phyloP scores from a whole-genome alignment of 2,113 vertebrate genomes.

The Thomomys bottae region DNA sequence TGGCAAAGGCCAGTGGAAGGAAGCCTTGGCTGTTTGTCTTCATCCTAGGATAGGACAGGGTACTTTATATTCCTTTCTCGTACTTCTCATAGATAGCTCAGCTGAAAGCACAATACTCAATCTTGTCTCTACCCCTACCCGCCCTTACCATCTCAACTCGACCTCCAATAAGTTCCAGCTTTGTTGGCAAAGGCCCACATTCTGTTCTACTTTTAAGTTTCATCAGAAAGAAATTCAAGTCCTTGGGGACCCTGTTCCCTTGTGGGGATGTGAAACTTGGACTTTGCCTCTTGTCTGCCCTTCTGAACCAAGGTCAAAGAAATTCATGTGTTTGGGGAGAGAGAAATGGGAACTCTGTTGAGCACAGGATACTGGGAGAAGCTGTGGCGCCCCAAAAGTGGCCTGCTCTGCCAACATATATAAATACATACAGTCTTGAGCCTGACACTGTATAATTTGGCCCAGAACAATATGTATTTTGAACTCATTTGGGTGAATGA shows the following conservation, averaged over 20 bases:
- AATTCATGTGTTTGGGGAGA: slow-evolving; percentile 59
- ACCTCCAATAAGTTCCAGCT: slow-evolving; percentile 74
- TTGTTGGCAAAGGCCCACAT: slow-evolving; percentile 75
- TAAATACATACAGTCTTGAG: slow-evolving; percentile 44
- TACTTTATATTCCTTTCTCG: slow-evolving; percentile 11
- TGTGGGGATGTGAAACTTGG: slow-evolving; percentile 31
- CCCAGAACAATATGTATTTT: slow-evolving; percentile 69
- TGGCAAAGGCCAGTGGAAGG: slow-evolving; percentile 15
- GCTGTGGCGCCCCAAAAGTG: slow-evolving; percentile 38
- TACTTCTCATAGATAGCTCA: not conserved
- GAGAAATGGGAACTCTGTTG: slow-evolving; percentile 68
- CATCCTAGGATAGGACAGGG: not conserved
- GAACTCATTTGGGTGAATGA: slow-evolving; percentile 68
- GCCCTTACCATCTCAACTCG: slow-evolving; percentile 68
- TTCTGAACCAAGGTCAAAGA: slow-evolving; percentile 66
- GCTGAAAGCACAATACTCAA: slow-evolving; percentile 61
- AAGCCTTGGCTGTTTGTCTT: not conserved
- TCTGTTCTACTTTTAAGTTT: slow-evolving; percentile 78
- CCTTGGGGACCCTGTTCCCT: slow-evolving; percentile 34
- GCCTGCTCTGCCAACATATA: not conserved
- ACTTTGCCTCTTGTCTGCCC: slow-evolving; percentile 59
- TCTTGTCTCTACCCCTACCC: slow-evolving; percentile 75
- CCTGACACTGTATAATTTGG: slow-evolving; percentile 45
- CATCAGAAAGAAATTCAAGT: slow-evolving; percentile 61
- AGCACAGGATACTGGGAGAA: slow-evolving; percentile 26